Conservation (phyloP, 2,797 vertebrate species). For the Mormyrops boulengeri region DNA sequence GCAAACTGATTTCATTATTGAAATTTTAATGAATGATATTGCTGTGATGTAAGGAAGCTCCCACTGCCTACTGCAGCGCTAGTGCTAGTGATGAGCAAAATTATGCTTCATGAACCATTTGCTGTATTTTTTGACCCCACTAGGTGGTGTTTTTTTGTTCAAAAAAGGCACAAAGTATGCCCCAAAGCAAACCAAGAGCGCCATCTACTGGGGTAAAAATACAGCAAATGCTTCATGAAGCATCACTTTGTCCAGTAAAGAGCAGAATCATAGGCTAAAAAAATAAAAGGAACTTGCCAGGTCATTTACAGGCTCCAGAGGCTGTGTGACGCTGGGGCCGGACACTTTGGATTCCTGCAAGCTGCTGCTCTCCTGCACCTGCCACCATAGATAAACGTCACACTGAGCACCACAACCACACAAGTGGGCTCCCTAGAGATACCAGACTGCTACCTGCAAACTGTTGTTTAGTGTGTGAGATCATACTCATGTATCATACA, state of each 20-base stretch:
- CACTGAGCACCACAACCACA: conserved; percentile 2
- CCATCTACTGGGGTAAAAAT: background rate
- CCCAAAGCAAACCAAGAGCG: background rate
- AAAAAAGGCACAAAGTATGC: background rate
- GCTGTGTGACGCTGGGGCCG: conserved; percentile 26
- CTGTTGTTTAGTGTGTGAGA: background rate
- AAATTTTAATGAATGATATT: background rate
- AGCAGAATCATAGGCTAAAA: background rate
- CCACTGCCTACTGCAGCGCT: background rate
- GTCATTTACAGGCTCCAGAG: conserved; percentile 45
- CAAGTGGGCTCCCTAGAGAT: background rate
- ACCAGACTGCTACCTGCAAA: background rate
- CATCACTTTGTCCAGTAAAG: background rate
- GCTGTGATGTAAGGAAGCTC: background rate
- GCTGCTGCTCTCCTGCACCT: conserved; percentile 48
- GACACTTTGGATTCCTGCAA: conserved; percentile 33
- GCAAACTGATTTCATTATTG: background rate
- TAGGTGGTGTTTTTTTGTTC: background rate
- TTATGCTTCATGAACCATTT: background rate
- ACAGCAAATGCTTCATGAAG: background rate
- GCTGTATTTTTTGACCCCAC: background rate
- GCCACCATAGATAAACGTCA: conserved; percentile 39
- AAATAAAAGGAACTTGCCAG: conserved; percentile 20
- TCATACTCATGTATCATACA: conserved; percentile 36
- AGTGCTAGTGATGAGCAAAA: background rate